phyloP scores from a whole-genome alignment of 2,888 invertebrate species.

The Lacanobia wlatinum region DNA sequence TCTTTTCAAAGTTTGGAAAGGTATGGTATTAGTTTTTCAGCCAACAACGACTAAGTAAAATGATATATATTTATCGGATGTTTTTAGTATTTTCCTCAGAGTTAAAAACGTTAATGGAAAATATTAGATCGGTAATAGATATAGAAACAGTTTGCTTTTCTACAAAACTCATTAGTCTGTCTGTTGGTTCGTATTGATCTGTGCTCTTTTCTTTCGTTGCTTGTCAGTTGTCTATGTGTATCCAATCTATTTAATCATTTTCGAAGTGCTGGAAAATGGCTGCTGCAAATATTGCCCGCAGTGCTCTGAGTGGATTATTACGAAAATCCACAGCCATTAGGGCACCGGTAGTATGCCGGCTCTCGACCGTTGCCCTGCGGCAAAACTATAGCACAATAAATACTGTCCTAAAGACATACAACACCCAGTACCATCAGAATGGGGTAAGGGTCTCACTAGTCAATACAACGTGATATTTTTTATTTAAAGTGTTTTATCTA shows the following conservation, averaged over 20 bases:
- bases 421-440: slow-evolving; percentile 77
- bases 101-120: not conserved
- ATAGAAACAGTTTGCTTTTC: too few relatives aligned
- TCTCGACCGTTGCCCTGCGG: slow-evolving; percentile 83
- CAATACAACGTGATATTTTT: slow-evolving; percentile 70
- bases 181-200: slow-evolving; percentile 21
- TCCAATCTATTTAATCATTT: slow-evolving; percentile 59
- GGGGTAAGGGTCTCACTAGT: slow-evolving; percentile 80
- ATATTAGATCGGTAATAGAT: too few relatives aligned
- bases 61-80: too few relatives aligned
- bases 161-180: too few relatives aligned
- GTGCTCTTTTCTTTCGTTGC: slow-evolving; percentile 13
- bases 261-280: slow-evolving; percentile 82
- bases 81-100: not conserved
- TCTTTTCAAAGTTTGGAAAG: not conserved
- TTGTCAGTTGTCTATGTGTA: slow-evolving; percentile 70
- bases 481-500: slow-evolving; percentile 11
- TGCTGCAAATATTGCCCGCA: slow-evolving; percentile 86
- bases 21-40: not conserved
- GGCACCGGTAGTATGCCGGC: slow-evolving; percentile 85
- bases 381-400: slow-evolving; percentile 83
- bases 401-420: slow-evolving; percentile 73
- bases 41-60: not conserved
- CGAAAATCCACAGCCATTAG: slow-evolving; percentile 83
- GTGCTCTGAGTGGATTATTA: slow-evolving; percentile 86